These are phyloP conservation scores for Serranus cabrilla DNA, from an alignment of 2,797 vertebrate genomes.

Conservation along the genomic window DNA sequence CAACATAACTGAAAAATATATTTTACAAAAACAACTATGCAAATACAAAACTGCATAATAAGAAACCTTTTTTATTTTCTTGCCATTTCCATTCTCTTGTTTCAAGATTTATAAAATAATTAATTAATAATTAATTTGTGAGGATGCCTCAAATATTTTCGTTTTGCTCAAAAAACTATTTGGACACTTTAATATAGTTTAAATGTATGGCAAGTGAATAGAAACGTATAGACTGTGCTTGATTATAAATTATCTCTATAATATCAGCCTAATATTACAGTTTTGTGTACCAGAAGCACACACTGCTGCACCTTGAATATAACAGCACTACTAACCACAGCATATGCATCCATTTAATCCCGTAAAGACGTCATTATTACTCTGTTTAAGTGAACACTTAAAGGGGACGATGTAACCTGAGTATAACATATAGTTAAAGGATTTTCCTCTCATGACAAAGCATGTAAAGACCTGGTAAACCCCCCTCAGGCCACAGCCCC, in stretches of 20 bases:
- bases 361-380: too few species aligned
- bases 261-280: not conserved
- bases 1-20: not conserved
- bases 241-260: not conserved
- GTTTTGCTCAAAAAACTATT: not conserved
- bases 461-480: not conserved
- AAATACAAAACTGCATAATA: not conserved
- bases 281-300: not conserved
- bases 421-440: not conserved
- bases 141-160: too few species aligned
- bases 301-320: not conserved
- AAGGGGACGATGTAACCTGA: conserved; percentile 12
- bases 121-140: too few species aligned
- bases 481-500: not conserved
- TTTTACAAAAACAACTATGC: not conserved
- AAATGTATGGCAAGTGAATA: not conserved
- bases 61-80: too few species aligned
- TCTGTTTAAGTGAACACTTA: not conserved
- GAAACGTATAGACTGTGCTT: not conserved
- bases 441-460: conserved; percentile 19
- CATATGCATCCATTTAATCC: too few species aligned
- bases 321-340: not conserved
- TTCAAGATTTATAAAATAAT: too few species aligned
- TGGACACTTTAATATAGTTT: not conserved
- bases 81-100: too few species aligned